Percentiles rank a stretch among this genome's conserved stretches.
These are phyloP conservation scores for Rissa tridactyla DNA, from an alignment of 2,113 vertebrate species.

Conservation along the genomic window DNA sequence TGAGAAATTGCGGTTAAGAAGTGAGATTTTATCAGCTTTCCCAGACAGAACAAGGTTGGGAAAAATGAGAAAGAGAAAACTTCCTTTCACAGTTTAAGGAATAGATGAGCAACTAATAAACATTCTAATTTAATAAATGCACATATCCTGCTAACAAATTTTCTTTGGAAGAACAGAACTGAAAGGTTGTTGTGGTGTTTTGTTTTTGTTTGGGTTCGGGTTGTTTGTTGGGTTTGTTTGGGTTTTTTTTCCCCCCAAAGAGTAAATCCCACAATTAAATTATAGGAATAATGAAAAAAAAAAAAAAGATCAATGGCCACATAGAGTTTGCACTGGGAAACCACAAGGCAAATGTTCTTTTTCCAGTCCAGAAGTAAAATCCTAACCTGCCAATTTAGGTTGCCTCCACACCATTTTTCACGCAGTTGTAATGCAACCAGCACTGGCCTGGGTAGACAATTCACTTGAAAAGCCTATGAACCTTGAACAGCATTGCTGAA, in stretches of 20 bases:
- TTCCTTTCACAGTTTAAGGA: background rate
- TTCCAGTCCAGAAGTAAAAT: background rate
- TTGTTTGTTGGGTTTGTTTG: background rate
- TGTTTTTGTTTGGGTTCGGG: background rate
- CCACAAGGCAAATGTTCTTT: background rate
- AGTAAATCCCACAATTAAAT: background rate
- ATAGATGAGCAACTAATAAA: constrained; percentile 8
- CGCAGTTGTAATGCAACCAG: background rate
- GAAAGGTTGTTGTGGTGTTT: background rate
- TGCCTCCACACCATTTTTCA: background rate
- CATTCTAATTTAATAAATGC: background rate
- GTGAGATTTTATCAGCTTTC: constrained; percentile 46
- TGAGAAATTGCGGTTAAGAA: constrained; percentile 23
- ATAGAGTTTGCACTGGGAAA: background rate
- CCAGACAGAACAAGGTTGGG: background rate
- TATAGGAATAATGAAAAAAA: background rate
- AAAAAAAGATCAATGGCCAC: background rate
- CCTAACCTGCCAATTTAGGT: background rate
- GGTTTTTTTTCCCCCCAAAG: background rate
- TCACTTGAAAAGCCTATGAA: background rate
- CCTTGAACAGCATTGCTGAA: background rate
- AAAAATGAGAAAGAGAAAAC: background rate
- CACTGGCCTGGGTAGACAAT: background rate
- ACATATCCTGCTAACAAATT: background rate
- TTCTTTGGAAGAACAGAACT: background rate